Evolutionary conservation across 2,888 invertebrate genomes (phyloP).

Genomic region (Bombyx huttoni): DNA sequence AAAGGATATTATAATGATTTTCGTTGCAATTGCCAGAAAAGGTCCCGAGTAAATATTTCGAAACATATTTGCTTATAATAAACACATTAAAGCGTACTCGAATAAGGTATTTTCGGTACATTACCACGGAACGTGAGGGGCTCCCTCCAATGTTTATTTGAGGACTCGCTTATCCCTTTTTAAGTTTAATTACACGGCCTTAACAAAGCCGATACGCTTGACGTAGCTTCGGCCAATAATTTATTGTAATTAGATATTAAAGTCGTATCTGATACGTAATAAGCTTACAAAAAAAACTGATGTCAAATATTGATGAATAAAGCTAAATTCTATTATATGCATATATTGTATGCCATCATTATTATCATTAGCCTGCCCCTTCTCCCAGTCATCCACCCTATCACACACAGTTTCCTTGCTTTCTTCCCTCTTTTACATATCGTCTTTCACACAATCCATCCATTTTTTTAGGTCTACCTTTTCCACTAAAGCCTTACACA

Average conservation of each 20-base stretch:
- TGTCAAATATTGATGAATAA: no score
- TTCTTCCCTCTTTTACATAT: no score
- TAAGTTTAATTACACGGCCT: neutral
- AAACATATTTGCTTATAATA: neutral
- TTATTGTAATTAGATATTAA: neutral
- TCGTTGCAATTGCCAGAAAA: neutral
- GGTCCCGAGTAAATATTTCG: neutral
- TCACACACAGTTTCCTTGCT: no score
- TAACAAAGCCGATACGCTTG: neutral
- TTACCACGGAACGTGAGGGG: neutral
- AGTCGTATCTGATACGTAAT: neutral
- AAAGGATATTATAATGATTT: neutral
- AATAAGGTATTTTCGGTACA: neutral
- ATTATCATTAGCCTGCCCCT: no score
- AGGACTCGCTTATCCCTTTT: neutral
- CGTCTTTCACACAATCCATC: no score
- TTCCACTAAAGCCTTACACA: no score
- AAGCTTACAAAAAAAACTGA: neutral
- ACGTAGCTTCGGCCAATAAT: neutral
- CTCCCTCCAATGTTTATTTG: neutral
- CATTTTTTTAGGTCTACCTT: no score
- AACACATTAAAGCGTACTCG: neutral
- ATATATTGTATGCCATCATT: no score
- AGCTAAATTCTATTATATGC: no score
- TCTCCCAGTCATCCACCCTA: no score